Evolutionary conservation across 2,888 invertebrate species (phyloP).

Genomic region (Carcina quercana): DNA sequence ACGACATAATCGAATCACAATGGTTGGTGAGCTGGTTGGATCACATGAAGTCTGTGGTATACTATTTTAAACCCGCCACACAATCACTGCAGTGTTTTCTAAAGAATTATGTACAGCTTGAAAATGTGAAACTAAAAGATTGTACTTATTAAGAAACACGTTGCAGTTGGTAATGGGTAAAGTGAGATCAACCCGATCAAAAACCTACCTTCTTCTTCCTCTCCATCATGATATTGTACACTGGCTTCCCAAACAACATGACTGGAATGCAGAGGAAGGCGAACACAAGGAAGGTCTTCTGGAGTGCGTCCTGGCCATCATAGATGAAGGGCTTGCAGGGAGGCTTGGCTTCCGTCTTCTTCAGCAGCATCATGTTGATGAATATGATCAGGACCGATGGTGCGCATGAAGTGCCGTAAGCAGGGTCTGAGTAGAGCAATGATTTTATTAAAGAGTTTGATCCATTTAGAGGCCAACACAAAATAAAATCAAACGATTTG

Average conservation of each 20-base stretch:
- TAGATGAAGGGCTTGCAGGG: slow-evolving; percentile 77
- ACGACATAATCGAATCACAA: too few species aligned
- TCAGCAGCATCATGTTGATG: slow-evolving; percentile 86
- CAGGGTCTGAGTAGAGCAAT: slow-evolving; percentile 56
- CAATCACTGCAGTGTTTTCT: too few species aligned
- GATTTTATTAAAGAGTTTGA: slow-evolving; percentile 8
- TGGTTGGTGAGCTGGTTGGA: too few species aligned
- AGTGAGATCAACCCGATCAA: too few species aligned
- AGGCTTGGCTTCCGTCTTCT: slow-evolving; percentile 44
- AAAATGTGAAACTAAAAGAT: too few species aligned
- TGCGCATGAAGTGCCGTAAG: slow-evolving; percentile 75
- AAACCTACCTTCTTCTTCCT: slow-evolving; percentile 51
- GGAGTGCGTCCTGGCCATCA: slow-evolving; percentile 72
- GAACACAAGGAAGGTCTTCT: slow-evolving; percentile 76
- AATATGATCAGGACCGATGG: slow-evolving; percentile 87
- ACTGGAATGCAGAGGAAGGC: slow-evolving; percentile 83
- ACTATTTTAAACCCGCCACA: too few species aligned
- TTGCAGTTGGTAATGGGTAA: too few species aligned
- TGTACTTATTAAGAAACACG: too few species aligned
- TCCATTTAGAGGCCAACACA: too few species aligned
- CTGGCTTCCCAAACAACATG: slow-evolving; percentile 86
- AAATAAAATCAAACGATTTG: too few species aligned
- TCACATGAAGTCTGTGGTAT: too few species aligned
- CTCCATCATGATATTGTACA: slow-evolving; percentile 72
- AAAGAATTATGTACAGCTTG: too few species aligned